A percentile compares a stretch with the other conserved stretches of the same genome.
These are phyloP conservation scores for Seriola aureovittata DNA, from an alignment of 2,113 vertebrate genomes.

Conservation along the genomic window DNA sequence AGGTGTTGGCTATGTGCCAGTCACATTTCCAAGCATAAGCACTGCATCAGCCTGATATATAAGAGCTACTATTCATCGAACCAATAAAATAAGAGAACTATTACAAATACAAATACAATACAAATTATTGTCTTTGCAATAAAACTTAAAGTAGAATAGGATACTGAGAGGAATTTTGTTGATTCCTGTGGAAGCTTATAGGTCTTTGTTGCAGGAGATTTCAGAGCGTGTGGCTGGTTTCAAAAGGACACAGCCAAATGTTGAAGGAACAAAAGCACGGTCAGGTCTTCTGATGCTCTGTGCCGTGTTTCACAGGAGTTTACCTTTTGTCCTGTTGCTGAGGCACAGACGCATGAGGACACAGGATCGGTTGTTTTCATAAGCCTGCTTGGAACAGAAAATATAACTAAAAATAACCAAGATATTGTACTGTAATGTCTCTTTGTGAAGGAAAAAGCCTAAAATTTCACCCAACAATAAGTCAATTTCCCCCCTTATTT, in stretches of 20 bases:
- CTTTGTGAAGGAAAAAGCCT: constrained; percentile 36
- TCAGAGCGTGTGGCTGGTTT: neutral
- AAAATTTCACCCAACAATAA: constrained; percentile 52
- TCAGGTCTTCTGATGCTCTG: constrained; percentile 4
- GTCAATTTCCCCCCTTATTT: constrained; percentile 2
- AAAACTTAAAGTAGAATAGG: neutral
- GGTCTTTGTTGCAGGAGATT: constrained; percentile 8
- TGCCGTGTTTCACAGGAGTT: neutral
- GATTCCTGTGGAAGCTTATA: neutral
- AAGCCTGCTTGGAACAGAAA: constrained; percentile 3
- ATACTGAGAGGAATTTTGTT: neutral
- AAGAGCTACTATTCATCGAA: neutral
- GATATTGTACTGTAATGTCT: constrained; percentile 25
- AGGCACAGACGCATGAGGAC: neutral
- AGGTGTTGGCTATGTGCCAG: neutral
- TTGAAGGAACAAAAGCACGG: neutral
- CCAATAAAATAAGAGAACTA: too few species aligned
- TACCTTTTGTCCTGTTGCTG: neutral
- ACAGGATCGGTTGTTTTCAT: constrained; percentile 32
- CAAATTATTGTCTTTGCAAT: neutral
- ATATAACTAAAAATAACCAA: constrained; percentile 15
- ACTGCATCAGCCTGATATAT: neutral
- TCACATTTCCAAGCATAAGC: constrained; percentile 1
- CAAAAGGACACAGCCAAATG: neutral
- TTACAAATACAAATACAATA: neutral